Evolutionary conservation across 2,113 vertebrate genomes (phyloP), one percentile per base, ranked within the genome.

Genomic region (Embiotoca jacksoni): DNA sequence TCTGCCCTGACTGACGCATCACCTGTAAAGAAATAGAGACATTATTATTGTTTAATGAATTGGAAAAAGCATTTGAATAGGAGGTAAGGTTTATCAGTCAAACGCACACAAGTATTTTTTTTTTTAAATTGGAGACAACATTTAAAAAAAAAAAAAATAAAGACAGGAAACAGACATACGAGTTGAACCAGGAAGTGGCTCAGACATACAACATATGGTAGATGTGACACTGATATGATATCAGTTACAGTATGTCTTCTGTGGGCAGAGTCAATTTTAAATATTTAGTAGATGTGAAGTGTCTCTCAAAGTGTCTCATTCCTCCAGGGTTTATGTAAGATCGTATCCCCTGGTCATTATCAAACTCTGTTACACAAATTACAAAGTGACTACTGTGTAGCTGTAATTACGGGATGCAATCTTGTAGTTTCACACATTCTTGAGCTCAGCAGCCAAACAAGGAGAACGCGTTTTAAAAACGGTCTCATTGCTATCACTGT

Each of bases 1-100:
- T 94, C 91, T 49, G 87, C 89, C 33, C 41, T 78, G 62, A 85
- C n/a, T 10, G 92, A 88, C 13, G 61, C 59, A 72, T 92, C 87
- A 56, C 93, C 91, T 94, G 15, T 50, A 72, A 72, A 72, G 14
- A 2, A 47, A 31, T 1, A 47, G 4, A 80, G 7, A 68, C 60
- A 37, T 31, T 0, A 35, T 46, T 66, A 10, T 4, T 23, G 71
- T 63, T 66, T 44, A 59, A 39, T 7, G 3, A 56, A 3, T 14
- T 56, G 14, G 7, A 49, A 46, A 62, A 39, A 6, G 6, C 3
- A 37, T 44, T 3, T 10, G 16, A 65, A 59, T n/a, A 14, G 23
- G 23, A 23, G 23, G 23, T 23, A 23, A 23, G 1, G 23, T 23
- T 23, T 23, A 23, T 23, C 23, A 23, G 23, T 23, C 23, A 23